These are phyloP conservation scores for Bicyclus anynana DNA, from an alignment of 1,140 invertebrate species.

Conservation along the genomic window DNA sequence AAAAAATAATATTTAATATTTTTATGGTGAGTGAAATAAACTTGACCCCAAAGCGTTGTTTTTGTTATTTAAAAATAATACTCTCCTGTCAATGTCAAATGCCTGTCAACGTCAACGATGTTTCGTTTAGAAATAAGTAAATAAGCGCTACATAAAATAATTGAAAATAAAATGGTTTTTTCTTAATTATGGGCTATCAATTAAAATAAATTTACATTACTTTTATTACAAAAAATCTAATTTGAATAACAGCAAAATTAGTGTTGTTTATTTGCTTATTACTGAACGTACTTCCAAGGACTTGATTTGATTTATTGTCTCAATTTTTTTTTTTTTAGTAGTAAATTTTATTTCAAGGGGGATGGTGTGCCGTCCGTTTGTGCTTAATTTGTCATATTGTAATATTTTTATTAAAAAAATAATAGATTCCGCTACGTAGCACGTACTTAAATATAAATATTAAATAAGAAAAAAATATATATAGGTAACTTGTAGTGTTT, in stretches of 20 bases:
- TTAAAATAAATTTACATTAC: too few relatives aligned
- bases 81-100: too few relatives aligned
- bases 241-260: too few relatives aligned
- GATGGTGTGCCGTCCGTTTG: neutral
- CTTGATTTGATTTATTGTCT: neutral
- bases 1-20: too few relatives aligned
- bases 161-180: too few relatives aligned
- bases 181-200: too few relatives aligned
- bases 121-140: neutral
- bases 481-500: neutral
- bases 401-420: neutral
- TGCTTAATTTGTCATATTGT: neutral
- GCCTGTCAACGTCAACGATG: too few relatives aligned
- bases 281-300: neutral
- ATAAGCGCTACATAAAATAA: too few relatives aligned
- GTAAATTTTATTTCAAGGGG: conserved; percentile 1
- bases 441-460: neutral
- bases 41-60: too few relatives aligned
- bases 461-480: neutral
- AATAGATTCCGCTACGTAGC: neutral
- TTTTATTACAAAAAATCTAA: too few relatives aligned
- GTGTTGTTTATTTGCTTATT: neutral
- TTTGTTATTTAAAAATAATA: neutral
- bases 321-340: conserved; percentile 8
- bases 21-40: too few relatives aligned